Evolutionary conservation across 2,888 invertebrate species (phyloP).

Genomic region (Ephialtes manifestator): DNA sequence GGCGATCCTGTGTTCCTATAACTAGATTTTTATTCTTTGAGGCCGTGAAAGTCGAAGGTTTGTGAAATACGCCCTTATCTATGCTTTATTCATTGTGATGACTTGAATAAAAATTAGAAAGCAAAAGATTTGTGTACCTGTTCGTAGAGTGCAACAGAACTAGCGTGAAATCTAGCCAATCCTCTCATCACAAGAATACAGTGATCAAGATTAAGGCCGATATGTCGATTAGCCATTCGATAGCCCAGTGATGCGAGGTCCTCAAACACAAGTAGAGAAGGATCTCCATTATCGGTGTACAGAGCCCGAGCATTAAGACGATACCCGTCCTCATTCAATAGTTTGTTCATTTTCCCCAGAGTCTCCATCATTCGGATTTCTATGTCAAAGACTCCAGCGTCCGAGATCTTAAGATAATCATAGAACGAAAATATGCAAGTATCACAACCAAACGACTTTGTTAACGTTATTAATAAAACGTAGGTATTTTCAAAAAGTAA

Average conservation of each 20-base stretch:
- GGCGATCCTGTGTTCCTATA: no score
- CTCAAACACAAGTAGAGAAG: slow-evolving; percentile 86
- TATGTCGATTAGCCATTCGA: slow-evolving; percentile 87
- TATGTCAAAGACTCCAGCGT: slow-evolving; percentile 74
- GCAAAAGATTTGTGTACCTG: slow-evolving; percentile 82
- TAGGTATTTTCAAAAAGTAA: neutral
- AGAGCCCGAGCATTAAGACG: slow-evolving; percentile 80
- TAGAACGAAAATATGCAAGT: neutral
- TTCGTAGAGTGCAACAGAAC: slow-evolving; percentile 87
- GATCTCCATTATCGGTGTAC: slow-evolving; percentile 80
- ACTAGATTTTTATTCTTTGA: no score
- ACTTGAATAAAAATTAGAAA: neutral
- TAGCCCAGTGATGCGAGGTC: slow-evolving; percentile 87
- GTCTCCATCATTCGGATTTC: slow-evolving; percentile 82
- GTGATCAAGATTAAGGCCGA: slow-evolving; percentile 87
- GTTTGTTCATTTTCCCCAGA: slow-evolving; percentile 79
- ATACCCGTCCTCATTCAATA: slow-evolving; percentile 70
- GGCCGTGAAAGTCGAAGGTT: no score
- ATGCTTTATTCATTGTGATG: no score
- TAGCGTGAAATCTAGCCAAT: slow-evolving; percentile 88
- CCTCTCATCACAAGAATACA: slow-evolving; percentile 86
- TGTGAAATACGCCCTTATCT: no score
- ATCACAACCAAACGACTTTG: neutral
- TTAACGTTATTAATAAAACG: neutral
- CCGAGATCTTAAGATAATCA: slow-evolving; percentile 72